Evolutionary conservation across 1,140 invertebrate genomes (phyloP), one percentile per base, ranked within the genome.

Genomic region (Lasioglossum baleicum): DNA sequence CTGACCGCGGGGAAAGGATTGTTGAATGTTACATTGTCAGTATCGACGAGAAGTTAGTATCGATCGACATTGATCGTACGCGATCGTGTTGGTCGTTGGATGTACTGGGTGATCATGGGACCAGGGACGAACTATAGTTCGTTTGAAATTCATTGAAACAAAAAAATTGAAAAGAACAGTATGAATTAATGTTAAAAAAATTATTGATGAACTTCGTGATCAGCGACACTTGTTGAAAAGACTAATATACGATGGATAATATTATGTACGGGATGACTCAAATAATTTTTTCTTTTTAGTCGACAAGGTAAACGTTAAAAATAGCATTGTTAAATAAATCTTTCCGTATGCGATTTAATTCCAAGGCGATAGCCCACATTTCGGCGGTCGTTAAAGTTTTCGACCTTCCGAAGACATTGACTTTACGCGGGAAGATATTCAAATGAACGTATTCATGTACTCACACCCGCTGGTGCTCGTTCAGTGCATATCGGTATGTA

Each of bases 401-500:
- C 31, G 60, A 17, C 69, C 64, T 81, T 76, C 64, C 77, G 51
- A 48, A 71, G 56, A 58, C 22, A 40, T 58, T 53, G 58, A 72
- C 66, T 67, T 44, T 4, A 0, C 42, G 69, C n/a, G 26, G 31
- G 31, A 75, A 58, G 64, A 53, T 80, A 67, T 80, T 74, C 15
- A 68, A 80, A 80, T 75, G 71, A 80, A 80, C 78, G 77, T 81
- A 81, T 81, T 73, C 60, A 44, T 81, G 26, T 86, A 93, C 94
- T 95, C 94, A 98, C 98, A 94, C 95, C 94, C 97, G 96, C 93
- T 98, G 97, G 31, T 95, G 91, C 61, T 96, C 95, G 84, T 95
- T 96, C 84, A 99, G 94, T 42, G 95, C 96, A 91, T 96, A 97
- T 93, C 98, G 95, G 94, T 99, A 99, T 68, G 96, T 93, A 74